Percentiles rank a stretch among this genome's conserved stretches.
Conservation (phyloP, 37 sponge, comb jelly and placozoan genomes). For the Halisarca cf. caerulea region DNA sequence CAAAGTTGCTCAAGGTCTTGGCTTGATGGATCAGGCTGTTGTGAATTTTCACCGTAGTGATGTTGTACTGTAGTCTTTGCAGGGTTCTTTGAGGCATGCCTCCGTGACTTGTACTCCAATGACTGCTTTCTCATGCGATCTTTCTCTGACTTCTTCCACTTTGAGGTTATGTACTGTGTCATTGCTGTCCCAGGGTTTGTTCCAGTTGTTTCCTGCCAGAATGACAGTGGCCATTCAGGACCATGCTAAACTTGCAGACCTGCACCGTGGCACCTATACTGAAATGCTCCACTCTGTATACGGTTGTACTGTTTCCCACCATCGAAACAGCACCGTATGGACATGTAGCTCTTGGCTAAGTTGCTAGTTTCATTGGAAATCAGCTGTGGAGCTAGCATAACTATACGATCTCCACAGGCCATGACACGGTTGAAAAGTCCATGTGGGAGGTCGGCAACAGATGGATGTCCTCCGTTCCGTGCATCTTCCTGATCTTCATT, state of each 20-base stretch:
- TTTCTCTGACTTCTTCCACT: not conserved
- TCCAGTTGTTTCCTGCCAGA: not conserved
- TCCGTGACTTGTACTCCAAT: not conserved
- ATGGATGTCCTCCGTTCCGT: not conserved
- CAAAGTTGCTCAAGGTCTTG: conserved; percentile 12
- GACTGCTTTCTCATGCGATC: not conserved
- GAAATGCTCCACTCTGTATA: conserved; percentile 17
- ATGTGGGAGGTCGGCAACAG: not conserved
- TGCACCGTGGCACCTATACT: conserved; percentile 24
- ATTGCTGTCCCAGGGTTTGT: not conserved
- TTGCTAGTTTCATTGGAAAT: conserved; percentile 37
- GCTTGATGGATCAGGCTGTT: conserved; percentile 10
- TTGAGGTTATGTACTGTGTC: not conserved
- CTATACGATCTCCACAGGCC: conserved; percentile 11
- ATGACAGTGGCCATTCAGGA: not conserved
- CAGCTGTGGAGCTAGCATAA: conserved; percentile 8
- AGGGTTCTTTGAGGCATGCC: not conserved
- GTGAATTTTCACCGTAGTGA: conserved; percentile 21
- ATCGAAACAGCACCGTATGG: conserved; percentile 19
- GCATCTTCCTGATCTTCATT: not conserved
- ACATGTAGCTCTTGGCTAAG: conserved; percentile 32
- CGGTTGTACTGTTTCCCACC: conserved; percentile 33
- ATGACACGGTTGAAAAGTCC: not conserved
- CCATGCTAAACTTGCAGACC: conserved; percentile 25
- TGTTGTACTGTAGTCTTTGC: not conserved